These are phyloP conservation scores for Mythimna albipuncta DNA, from an alignment of 2,888 invertebrate genomes.

Conservation along the genomic window DNA sequence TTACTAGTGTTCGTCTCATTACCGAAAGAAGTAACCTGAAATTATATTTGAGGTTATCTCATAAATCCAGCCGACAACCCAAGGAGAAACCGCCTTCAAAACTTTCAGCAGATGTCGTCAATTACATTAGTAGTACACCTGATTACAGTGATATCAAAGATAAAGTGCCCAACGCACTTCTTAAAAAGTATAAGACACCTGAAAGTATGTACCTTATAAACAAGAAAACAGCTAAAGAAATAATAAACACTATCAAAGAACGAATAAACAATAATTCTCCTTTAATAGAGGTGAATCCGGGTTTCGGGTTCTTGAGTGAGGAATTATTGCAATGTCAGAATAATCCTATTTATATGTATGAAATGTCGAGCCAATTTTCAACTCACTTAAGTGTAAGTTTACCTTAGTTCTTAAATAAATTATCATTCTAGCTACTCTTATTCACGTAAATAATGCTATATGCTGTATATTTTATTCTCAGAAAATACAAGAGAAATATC, in stretches of 20 bases:
- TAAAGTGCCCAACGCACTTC: constrained; percentile 78
- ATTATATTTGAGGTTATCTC: constrained; percentile 71
- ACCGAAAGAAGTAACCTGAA: constrained; percentile 40
- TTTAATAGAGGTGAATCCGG: constrained; percentile 93
- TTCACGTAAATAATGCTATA: neutral
- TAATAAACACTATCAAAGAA: constrained; percentile 77
- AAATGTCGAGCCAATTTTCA: constrained; percentile 88
- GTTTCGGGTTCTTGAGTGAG: constrained; percentile 92
- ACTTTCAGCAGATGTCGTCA: constrained; percentile 78
- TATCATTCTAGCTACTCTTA: neutral
- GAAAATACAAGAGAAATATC: constrained; percentile 80
- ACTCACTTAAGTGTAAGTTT: constrained; percentile 81
- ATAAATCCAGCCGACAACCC: constrained; percentile 72
- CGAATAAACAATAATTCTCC: constrained; percentile 76
- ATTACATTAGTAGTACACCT: constrained; percentile 76
- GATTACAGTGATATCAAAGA: constrained; percentile 77
- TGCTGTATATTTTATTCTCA: constrained; percentile 63
- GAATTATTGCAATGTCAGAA: constrained; percentile 89
- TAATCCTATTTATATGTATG: constrained; percentile 91
- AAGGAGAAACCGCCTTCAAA: constrained; percentile 74
- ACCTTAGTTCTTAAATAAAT: neutral
- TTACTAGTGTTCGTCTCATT: constrained; percentile 14
- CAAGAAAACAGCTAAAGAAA: constrained; percentile 79
- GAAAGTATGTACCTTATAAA: constrained; percentile 86
- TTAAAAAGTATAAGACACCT: constrained; percentile 82